Base-by-base conservation (phyloP, 2,888 invertebrate genomes). In the Eurois occulta region DNA sequence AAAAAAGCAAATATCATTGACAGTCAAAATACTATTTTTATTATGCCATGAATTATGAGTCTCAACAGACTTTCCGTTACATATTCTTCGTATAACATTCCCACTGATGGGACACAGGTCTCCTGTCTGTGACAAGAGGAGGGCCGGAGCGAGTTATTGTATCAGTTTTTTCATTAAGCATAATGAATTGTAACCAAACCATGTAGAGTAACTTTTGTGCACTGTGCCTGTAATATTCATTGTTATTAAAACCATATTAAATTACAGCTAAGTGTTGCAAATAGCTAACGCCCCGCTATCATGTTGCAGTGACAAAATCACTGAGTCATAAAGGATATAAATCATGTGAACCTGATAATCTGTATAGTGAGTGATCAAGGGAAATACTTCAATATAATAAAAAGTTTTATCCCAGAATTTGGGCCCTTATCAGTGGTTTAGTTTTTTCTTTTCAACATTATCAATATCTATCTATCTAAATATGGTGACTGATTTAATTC, bases 241-340 rank as follows among this genome's bases (percentile, higher is more conserved):
- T 87, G 68, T 66, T 60, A 67, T 78, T 74, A 58, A 48, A 69
- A 46, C 11, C 2, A 2, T 84, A 84, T 83, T 52, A 55, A 35
- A 78, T 84, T 75, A 73, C 80, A 72, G 55, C 62, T 58, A 79
- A 75, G 60, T 79, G 74, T 70, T 67, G 64, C 72, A 75, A 86
- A 75, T 69, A 48, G 75, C 66, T 74, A 43, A 86, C 78, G 24
- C 82, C 83, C 73, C 8, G 0, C 58, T 85, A 87, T 85, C 75
- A 76, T 11, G 38, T 88, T 73, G 74, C 72, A 58, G 43, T 88
- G 74, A 79, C 77, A 72, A 83, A 78, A 75, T 64, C 64, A 77
- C 74, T 88, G 89, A 88, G 32, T 88, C 86, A 84, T 77, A 24
- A 60, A 85, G 82, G 82, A 87, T 85, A 78, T 80, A 43, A 75